A percentile compares a stretch with the other conserved stretches of the same genome.
phyloP scores from a whole-genome alignment of 1,140 invertebrate species.

The Gryllus bimaculatus region DNA sequence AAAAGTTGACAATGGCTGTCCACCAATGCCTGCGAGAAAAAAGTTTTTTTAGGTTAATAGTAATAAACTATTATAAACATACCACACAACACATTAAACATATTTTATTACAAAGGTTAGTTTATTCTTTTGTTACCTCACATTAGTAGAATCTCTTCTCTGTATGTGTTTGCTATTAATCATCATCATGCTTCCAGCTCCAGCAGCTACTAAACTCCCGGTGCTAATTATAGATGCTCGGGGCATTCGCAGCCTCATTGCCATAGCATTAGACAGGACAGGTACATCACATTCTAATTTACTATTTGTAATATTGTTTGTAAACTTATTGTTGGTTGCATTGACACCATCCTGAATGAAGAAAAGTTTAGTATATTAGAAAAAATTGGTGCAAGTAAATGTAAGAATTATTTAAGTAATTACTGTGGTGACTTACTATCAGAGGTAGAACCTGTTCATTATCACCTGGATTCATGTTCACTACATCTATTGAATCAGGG shows the following conservation, averaged over 20 bases:
- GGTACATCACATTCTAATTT: no score
- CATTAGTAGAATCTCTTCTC: background rate
- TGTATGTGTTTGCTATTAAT: background rate
- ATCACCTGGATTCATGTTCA: background rate
- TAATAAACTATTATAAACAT: background rate
- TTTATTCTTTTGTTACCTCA: background rate
- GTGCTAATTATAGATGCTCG: background rate
- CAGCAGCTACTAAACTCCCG: background rate
- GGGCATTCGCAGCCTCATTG: background rate
- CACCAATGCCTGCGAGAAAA: background rate
- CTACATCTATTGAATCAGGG: background rate
- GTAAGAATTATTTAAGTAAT: no score
- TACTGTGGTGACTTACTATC: background rate
- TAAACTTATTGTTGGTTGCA: no score
- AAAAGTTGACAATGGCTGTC: slow-evolving; percentile 40
- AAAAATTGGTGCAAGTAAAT: no score
- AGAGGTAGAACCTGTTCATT: background rate
- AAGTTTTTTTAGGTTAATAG: background rate
- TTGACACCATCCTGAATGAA: no score
- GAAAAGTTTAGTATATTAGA: no score
- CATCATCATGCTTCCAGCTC: background rate
- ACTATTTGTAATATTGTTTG: no score
- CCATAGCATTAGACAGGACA: background rate
- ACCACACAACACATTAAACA: background rate
- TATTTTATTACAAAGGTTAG: background rate